Base-by-base conservation (phyloP, 2,113 vertebrate species). In the Salvelinus sp. region DNA sequence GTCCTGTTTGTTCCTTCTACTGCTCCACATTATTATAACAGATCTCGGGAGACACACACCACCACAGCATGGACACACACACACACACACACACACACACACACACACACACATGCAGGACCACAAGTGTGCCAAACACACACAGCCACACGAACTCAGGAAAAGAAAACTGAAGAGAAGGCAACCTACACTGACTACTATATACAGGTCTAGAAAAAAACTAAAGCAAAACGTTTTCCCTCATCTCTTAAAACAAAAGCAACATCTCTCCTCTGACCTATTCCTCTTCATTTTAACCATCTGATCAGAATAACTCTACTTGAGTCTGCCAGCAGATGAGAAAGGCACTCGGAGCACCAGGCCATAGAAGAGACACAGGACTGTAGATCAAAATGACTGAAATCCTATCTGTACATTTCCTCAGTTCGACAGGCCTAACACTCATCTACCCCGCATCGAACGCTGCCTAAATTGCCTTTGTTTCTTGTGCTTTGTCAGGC, bases 1-100 rank as follows among this genome's bases (percentile, higher is more conserved):
- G 82, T 73, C 69, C 33, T 75, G 75, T 81, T 87, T 84, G 62
- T 79, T 77, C 81, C 71, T 77, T 71, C 22, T 28, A 58, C 70
- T 72, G 70, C 78, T 69, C 64, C 76, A 72, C 54, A 68, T 72
- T 28, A 28, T 2, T 66, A 57, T 23, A 67, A 2, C 6, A 62
- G n/a, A 22, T 62, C 1, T 16, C n/a, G n/a, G 16, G 58, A 62
- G 7, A 44, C 38, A 44, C 38, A 44, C 13, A 54, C 54, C 16
- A 20, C 54, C 16, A 18, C 50, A 16, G 3, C 50, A 68, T 30
- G 7, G 73, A 33, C 27, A 33, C 1, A 54, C 54, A 57, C 3
- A 20, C 54, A 57, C 50, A 18, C 50, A 16, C 13, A 54, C 48
- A 54, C 13, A 54, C 48, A 50, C 48, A 16, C 48, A 48, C 27